Base-by-base conservation (phyloP, 53 echinoderm and acorn worm genomes). In the Stichopus horrens region DNA sequence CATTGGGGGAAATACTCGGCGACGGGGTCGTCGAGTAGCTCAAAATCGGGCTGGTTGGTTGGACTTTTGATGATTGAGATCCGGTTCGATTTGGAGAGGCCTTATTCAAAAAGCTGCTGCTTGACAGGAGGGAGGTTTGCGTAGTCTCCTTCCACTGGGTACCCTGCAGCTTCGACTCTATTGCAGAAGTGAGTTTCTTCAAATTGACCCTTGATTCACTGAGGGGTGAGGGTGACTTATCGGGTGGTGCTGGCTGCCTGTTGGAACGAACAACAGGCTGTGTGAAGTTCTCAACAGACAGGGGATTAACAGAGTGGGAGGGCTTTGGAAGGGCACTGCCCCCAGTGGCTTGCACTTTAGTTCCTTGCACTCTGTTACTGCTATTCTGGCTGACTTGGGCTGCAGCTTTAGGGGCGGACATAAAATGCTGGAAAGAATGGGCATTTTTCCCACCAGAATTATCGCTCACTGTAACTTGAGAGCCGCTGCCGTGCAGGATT, bases 261-360 rank as follows among this genome's bases (percentile, higher is more conserved):
- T 82, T 92, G 7, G 94, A 86, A 57, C 90, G 89, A 18, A 94
- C 92, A 3, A 94, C 88, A 0, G 96, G 94, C 90, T 94, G 96
- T 10, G 90, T 79, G 7, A 90, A 75, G 23, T 22, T 85, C 71
- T 21, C 88, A 10, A 21, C 80, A 52, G 73, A 71, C 63, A 13
- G 52, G 7, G 86, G 74, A 21, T 23, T 67, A 13, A 16, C 54
- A 5, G 86, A 65, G 52, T 51, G 68, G 74, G 76, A 76, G 23
- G 74, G 54, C 57, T 54, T 57, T 75, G 68, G 68, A 74, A n/a
- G 20, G 7, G 9, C 18, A 8, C 37, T 23, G 13, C 7, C 7
- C 4, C 37, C 21, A 8, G 8, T 52, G 37, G 52, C 53, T 7
- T 23, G 54, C 14, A 51, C 16, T 9, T 22, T 23, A 7, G 21